phyloP scores from a whole-genome alignment of 2,888 invertebrate species.

The Brachylomia viminalis region DNA sequence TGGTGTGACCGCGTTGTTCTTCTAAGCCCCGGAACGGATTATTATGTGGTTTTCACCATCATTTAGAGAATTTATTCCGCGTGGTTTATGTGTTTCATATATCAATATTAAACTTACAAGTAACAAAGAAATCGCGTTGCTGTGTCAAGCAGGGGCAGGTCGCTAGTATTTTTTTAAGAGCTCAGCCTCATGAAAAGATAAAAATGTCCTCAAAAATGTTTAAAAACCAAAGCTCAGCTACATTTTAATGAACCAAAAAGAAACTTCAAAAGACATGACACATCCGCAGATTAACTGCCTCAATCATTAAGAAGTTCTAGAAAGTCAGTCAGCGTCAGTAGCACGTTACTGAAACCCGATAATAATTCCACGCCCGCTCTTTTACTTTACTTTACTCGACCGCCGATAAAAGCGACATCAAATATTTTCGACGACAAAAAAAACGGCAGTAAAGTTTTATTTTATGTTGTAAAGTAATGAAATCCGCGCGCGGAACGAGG shows the following conservation, averaged over 20 bases:
- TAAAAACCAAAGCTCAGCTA: not conserved
- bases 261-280: not conserved
- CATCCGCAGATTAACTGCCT: conserved; percentile 15
- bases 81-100: too few species aligned
- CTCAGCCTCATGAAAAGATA: not conserved
- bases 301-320: conserved; percentile 10
- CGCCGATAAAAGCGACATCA: conserved; percentile 66
- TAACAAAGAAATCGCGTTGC: too few species aligned
- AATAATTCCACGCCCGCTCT: conserved; percentile 22
- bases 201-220: not conserved
- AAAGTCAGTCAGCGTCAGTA: not conserved
- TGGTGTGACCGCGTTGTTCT: too few species aligned
- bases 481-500: conserved; percentile 33
- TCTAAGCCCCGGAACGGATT: not conserved
- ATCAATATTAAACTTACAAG: too few species aligned
- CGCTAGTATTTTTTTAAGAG: not conserved
- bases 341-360: not conserved
- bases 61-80: too few species aligned
- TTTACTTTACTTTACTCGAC: conserved; percentile 35
- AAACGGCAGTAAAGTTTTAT: conserved; percentile 64
- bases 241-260: conserved; percentile 1
- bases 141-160: not conserved
- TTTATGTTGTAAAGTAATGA: conserved; percentile 62
- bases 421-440: conserved; percentile 62
- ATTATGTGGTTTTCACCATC: too few species aligned